These are phyloP conservation scores for Danio choprae DNA, from an alignment of 2,797 vertebrate genomes.

Conservation along the genomic window DNA sequence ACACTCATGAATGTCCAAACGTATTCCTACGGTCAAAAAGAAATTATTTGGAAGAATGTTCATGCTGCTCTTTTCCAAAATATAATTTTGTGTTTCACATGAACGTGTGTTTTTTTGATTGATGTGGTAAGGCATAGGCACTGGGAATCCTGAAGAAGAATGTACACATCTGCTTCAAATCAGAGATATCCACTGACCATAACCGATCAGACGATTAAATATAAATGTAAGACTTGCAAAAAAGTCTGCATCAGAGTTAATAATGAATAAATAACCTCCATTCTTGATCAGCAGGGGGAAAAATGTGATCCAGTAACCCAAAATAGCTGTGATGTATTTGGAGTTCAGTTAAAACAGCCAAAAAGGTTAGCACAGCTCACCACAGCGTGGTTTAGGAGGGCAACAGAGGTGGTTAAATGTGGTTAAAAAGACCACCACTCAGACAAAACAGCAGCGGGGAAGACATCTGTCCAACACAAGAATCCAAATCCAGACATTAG, in stretches of 20 bases:
- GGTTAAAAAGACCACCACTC: slow-evolving; percentile 5
- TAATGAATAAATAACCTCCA: background rate
- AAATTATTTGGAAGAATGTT: background rate
- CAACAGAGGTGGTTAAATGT: background rate
- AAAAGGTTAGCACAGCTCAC: background rate
- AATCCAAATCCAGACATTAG: slow-evolving; percentile 32
- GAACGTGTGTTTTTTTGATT: background rate
- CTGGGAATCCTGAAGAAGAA: background rate
- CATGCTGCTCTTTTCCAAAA: background rate
- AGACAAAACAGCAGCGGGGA: slow-evolving; percentile 22
- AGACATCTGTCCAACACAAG: background rate
- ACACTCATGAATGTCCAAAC: background rate
- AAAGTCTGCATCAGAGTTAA: background rate
- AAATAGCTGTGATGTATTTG: slow-evolving; percentile 6
- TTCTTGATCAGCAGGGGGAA: background rate
- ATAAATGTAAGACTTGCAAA: background rate
- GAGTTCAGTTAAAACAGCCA: background rate
- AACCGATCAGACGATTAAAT: background rate
- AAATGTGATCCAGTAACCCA: slow-evolving; percentile 32
- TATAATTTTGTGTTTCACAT: background rate
- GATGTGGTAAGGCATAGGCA: background rate
- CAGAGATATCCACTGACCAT: background rate
- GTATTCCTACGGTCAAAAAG: too few species aligned
- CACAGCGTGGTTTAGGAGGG: slow-evolving; percentile 2
- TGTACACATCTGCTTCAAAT: background rate